Evolutionary conservation across 2,113 vertebrate genomes (phyloP).

Genomic region (Atlantisia rogersi): DNA sequence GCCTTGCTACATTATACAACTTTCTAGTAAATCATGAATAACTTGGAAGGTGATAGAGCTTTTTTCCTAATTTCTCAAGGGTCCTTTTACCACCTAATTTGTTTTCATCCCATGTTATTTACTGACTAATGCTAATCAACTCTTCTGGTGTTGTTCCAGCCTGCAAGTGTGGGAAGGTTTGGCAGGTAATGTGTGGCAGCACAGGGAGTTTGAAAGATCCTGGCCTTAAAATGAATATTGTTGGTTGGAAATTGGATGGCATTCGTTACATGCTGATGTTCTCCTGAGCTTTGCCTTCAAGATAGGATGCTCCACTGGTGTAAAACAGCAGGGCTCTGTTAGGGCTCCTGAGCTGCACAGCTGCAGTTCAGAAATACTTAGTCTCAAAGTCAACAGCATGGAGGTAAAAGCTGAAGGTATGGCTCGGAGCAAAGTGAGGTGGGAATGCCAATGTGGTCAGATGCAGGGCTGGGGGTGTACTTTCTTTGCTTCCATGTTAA

Average conservation of each 20-base stretch:
- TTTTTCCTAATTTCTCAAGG: conserved; percentile 73
- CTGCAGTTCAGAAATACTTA: not conserved
- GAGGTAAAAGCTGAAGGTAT: not conserved
- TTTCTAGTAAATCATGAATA: conserved; percentile 61
- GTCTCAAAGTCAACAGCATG: not conserved
- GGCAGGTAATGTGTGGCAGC: conserved; percentile 56
- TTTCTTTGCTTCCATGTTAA: not conserved
- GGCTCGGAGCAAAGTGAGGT: not conserved
- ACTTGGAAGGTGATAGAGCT: conserved; percentile 57
- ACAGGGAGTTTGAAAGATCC: conserved; percentile 31
- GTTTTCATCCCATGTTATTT: conserved; percentile 75
- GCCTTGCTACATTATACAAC: conserved; percentile 21
- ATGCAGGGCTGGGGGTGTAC: not conserved
- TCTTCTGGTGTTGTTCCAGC: conserved; percentile 51
- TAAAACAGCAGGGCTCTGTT: not conserved
- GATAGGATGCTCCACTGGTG: not conserved
- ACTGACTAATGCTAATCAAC: conserved; percentile 65
- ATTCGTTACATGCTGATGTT: not conserved
- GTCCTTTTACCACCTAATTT: conserved; percentile 69
- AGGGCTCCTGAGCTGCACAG: not conserved
- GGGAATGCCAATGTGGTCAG: not conserved
- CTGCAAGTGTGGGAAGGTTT: conserved; percentile 34
- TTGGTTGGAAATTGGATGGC: conserved; percentile 47
- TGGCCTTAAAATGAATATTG: conserved; percentile 30
- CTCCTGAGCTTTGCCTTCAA: not conserved